Conservation (phyloP, 1,140 invertebrate genomes). For the Chironomus striatipennis region DNA sequence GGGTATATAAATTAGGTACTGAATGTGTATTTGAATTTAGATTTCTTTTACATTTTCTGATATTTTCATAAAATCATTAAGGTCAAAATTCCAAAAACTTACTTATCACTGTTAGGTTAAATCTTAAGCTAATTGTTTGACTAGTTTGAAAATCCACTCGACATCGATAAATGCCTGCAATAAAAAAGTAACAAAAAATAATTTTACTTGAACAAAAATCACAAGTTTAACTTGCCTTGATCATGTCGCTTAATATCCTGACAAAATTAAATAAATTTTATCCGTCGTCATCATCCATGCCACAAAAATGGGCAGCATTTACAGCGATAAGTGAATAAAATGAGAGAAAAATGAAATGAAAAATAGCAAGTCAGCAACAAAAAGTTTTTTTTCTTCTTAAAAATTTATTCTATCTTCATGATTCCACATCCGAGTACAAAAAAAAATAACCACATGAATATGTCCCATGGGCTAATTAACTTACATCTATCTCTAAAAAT, state of each 20-base stretch:
- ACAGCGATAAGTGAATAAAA: neutral
- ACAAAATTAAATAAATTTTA: neutral
- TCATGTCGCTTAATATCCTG: slow-evolving; percentile 66
- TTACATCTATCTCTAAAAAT: slow-evolving; percentile 45
- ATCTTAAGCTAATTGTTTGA: slow-evolving; percentile 69
- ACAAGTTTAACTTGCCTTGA: slow-evolving; percentile 38
- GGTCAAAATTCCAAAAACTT: slow-evolving; percentile 40
- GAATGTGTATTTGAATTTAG: too few species aligned
- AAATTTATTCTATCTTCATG: too few species aligned
- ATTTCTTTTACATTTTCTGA: too few species aligned
- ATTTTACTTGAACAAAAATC: too few species aligned
- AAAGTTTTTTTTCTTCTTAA: too few species aligned
- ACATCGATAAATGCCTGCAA: slow-evolving; percentile 62
- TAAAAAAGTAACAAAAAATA: neutral
- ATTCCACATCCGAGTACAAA: neutral
- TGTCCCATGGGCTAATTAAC: slow-evolving; percentile 17
- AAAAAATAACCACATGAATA: neutral
- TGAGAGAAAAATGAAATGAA: too few species aligned
- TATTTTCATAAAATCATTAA: too few species aligned
- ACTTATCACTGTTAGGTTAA: slow-evolving; percentile 76
- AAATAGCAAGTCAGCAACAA: neutral
- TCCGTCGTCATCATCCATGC: neutral
- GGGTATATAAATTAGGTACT: too few species aligned
- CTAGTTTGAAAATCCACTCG: slow-evolving; percentile 72
- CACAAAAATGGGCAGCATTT: too few species aligned